Conservation (phyloP, 2,113 vertebrate genomes). For the Eptesicus fuscus region DNA sequence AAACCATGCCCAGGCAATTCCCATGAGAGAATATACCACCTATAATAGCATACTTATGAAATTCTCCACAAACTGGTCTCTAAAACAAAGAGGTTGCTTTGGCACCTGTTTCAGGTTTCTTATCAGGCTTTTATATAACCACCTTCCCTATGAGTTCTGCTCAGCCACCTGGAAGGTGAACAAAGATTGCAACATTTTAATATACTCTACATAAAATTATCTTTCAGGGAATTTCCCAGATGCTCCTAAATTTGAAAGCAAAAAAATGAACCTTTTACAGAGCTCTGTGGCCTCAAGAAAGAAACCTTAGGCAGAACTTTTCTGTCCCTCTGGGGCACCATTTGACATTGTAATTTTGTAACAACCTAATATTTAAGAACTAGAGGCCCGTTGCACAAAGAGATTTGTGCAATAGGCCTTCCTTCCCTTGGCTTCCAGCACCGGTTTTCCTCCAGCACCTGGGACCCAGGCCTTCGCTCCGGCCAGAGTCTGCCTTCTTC, state of each 20-base stretch:
- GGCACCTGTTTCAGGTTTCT: conserved; percentile 19
- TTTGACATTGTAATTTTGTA: conserved; percentile 37
- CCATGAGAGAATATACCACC: not conserved
- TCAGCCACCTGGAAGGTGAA: conserved; percentile 29
- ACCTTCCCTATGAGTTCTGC: conserved; percentile 32
- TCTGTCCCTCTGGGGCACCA: not conserved
- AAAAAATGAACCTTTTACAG: conserved; percentile 40
- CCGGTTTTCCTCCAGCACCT: too few species aligned
- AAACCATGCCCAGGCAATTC: not conserved
- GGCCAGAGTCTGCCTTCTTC: too few species aligned
- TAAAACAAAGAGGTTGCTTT: conserved; percentile 57
- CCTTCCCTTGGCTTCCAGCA: too few species aligned
- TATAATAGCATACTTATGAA: conserved; percentile 9
- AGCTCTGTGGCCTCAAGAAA: conserved; percentile 3
- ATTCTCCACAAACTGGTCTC: conserved; percentile 38
- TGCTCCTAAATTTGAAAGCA: conserved; percentile 60
- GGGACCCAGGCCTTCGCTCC: too few species aligned
- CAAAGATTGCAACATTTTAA: conserved; percentile 50
- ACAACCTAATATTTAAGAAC: not conserved
- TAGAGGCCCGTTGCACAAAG: too few species aligned
- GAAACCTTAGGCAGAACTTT: conserved; percentile 6
- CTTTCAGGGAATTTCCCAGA: conserved; percentile 38
- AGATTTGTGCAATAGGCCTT: too few species aligned
- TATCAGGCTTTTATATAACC: conserved; percentile 44
- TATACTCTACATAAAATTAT: conserved; percentile 58